A percentile compares a stretch with the other conserved stretches of the same genome.
These are phyloP conservation scores for Thunnus albacares DNA, from an alignment of 2,797 vertebrate species.

Conservation along the genomic window DNA sequence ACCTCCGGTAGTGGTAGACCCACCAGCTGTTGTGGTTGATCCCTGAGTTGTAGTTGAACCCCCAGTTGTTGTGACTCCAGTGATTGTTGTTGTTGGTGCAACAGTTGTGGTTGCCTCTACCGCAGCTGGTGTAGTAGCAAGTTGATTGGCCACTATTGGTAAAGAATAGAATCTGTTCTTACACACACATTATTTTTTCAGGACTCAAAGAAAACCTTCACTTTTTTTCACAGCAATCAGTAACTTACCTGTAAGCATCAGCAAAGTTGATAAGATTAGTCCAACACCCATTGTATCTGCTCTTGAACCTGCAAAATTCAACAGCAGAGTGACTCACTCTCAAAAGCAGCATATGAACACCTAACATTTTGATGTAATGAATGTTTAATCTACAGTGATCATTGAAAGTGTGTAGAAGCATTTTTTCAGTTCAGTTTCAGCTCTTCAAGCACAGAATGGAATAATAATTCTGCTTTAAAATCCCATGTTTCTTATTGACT, in stretches of 20 bases:
- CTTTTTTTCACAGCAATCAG: neutral
- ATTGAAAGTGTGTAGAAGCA: no score
- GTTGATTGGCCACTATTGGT: neutral
- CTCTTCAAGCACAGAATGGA: no score
- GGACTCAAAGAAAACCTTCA: neutral
- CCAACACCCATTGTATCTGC: slow-evolving; percentile 35
- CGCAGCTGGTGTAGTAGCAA: neutral
- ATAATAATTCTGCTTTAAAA: no score
- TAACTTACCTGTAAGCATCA: slow-evolving; percentile 42
- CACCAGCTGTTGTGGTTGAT: neutral
- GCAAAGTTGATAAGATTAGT: neutral
- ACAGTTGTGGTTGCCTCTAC: no score
- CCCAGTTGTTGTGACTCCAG: neutral
- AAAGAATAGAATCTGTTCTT: neutral
- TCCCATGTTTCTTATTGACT: no score
- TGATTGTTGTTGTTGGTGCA: neutral
- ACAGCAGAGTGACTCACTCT: neutral
- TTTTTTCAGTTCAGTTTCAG: no score
- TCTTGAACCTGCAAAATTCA: slow-evolving; percentile 3
- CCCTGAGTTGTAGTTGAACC: neutral
- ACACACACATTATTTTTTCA: neutral
- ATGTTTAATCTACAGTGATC: no score
- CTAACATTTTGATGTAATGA: no score
- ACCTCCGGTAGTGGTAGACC: neutral
- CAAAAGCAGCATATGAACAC: no score